phyloP scores from a whole-genome alignment of 2,797 vertebrate species.

The Naso thynnoides region DNA sequence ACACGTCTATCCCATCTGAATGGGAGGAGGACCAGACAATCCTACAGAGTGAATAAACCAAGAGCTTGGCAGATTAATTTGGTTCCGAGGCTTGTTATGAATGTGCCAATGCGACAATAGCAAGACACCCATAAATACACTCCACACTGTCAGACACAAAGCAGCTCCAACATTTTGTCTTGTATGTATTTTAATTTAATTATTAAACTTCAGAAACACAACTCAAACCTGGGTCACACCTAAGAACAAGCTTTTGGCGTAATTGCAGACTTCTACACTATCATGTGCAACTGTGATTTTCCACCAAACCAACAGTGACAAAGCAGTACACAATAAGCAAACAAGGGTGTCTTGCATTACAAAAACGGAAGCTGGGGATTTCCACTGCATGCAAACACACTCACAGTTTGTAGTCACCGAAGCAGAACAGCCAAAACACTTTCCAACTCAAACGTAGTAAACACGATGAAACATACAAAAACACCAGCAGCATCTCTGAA shows the following conservation, averaged over 20 bases:
- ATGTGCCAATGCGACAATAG: too few species aligned
- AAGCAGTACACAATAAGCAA: constrained; percentile 5
- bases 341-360: neutral
- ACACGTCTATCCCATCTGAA: too few species aligned
- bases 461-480: constrained; percentile 1
- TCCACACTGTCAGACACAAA: too few species aligned
- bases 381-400: constrained; percentile 19
- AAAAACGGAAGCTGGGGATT: constrained; percentile 23
- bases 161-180: too few species aligned
- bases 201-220: neutral
- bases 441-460: neutral
- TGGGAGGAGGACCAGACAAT: too few species aligned
- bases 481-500: neutral
- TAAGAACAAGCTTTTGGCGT: neutral
- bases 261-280: neutral
- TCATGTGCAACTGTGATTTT: neutral
- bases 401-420: constrained; percentile 4
- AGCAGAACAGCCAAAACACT: constrained; percentile 7
- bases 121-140: too few species aligned
- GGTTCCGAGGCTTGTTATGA: too few species aligned
- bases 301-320: neutral
- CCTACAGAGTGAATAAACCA: too few species aligned
- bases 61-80: too few species aligned
- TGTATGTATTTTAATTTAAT: too few species aligned
- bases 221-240: neutral